Percentiles rank a stretch among this genome's conserved stretches.
phyloP scores from a whole-genome alignment of 2,797 vertebrate species.

The Eulemur coronatus region DNA sequence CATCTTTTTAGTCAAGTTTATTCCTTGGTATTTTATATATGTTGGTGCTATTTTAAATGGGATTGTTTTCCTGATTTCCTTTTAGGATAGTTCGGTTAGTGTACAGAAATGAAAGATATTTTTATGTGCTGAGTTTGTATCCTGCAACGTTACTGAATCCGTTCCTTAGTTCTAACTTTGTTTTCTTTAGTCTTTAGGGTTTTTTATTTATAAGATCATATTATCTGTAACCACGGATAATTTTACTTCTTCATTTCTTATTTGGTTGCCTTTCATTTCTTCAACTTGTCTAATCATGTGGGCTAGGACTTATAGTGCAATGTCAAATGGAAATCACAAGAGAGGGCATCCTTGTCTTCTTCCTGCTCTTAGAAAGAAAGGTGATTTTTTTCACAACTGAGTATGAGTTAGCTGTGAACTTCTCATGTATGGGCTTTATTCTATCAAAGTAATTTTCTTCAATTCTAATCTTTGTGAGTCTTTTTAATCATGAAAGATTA shows the following conservation, averaged over 20 bases:
- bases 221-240: neutral
- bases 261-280: neutral
- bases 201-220: neutral
- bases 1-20: neutral
- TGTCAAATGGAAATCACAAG: neutral
- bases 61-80: neutral
- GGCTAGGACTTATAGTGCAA: neutral
- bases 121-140: neutral
- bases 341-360: neutral
- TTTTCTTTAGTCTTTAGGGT: neutral
- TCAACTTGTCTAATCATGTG: neutral
- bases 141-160: neutral
- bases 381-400: neutral
- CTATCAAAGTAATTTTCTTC: neutral
- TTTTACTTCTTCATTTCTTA: neutral
- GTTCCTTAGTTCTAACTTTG: neutral
- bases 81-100: neutral
- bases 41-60: neutral
- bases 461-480: neutral
- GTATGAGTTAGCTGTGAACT: neutral
- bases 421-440: neutral
- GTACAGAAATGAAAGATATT: neutral
- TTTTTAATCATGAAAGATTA: neutral
- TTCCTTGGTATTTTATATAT: neutral
- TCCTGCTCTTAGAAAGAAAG: neutral